phyloP scores from a whole-genome alignment of 2,113 vertebrate species.

The Dryoscopus gambensis region DNA sequence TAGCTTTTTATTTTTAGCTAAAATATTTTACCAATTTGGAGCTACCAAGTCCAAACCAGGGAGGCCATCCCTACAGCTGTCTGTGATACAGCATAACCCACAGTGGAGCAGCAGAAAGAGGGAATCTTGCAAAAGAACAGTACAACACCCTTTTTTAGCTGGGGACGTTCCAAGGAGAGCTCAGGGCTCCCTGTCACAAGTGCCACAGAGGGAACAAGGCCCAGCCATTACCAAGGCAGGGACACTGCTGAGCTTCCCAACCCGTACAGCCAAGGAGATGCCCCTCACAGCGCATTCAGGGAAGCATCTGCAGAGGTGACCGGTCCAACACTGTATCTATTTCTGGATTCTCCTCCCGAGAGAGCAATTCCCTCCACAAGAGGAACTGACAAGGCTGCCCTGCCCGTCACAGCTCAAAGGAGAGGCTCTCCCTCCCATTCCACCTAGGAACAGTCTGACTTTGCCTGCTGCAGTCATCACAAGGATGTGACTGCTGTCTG shows the following conservation, averaged over 20 bases:
- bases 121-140: neutral
- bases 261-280: neutral
- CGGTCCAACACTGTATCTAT: accelerated
- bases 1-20: neutral
- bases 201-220: neutral
- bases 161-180: neutral
- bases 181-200: neutral
- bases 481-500: neutral
- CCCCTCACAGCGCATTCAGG: neutral
- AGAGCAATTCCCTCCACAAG: neutral
- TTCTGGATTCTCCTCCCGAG: neutral
- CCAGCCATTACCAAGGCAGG: neutral
- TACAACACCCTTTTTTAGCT: neutral
- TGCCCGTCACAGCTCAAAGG: neutral
- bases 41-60: neutral
- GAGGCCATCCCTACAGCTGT: neutral
- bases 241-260: neutral
- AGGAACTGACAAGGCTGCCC: neutral
- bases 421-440: neutral
- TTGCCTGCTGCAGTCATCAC: neutral
- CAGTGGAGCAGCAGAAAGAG: neutral
- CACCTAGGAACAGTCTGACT: neutral
- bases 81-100: neutral
- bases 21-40: neutral
- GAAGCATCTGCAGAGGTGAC: neutral